Evolutionary conservation across 2,888 invertebrate genomes (phyloP).

Genomic region (Stictocephala bisonia): DNA sequence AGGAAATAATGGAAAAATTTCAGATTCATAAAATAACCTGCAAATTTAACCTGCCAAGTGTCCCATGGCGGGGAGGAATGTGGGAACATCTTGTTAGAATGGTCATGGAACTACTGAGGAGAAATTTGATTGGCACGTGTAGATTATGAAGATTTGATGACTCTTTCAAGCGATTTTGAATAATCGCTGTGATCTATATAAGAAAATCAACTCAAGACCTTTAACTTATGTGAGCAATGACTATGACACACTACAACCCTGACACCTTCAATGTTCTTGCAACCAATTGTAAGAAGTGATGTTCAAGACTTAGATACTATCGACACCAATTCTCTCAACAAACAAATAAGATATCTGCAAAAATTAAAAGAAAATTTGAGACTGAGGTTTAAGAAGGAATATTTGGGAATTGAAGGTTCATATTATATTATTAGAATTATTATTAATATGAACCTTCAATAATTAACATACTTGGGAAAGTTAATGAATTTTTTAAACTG

Average conservation of each 20-base stretch:
- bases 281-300: background rate
- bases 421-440: no score
- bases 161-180: slow-evolving; percentile 46
- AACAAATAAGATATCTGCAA: background rate
- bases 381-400: background rate
- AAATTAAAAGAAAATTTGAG: background rate
- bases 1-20: slow-evolving; percentile 57
- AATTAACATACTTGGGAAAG: no score
- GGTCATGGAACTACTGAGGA: slow-evolving; percentile 34
- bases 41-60: slow-evolving; percentile 63
- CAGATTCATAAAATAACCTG: slow-evolving; percentile 55
- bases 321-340: background rate
- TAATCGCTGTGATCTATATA: no score
- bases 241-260: background rate
- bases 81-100: slow-evolving; percentile 53
- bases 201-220: slow-evolving; percentile 47
- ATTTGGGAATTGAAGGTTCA: no score
- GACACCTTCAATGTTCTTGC: slow-evolving; percentile 29
- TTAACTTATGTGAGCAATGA: slow-evolving; percentile 41
- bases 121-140: slow-evolving; percentile 21
- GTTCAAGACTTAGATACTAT: slow-evolving; percentile 19
- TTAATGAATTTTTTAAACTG: no score
- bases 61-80: slow-evolving; percentile 64
- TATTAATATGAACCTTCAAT: no score
- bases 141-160: slow-evolving; percentile 36